Base-by-base conservation (phyloP, 2,113 vertebrate species). In the Myiozetetes cayanensis region DNA sequence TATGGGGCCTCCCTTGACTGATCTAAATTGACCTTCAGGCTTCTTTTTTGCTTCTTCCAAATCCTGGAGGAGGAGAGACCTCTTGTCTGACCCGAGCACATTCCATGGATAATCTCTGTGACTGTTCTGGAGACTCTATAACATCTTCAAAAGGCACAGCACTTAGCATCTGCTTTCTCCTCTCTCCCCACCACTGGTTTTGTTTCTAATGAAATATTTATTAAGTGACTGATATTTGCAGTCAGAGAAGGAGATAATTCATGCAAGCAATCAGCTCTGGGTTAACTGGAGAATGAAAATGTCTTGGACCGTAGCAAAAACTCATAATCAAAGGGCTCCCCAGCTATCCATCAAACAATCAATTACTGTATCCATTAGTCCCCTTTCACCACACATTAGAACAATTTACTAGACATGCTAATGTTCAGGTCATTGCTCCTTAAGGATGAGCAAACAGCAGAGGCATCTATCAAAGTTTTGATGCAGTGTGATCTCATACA, bases 301-400 rank as follows among this genome's bases (percentile, higher is more conserved):
- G 85, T 79, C 73, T 65, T 43, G 33, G 71, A 92, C 88, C 77
- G 4, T 95, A 87, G 94, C 96, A 96, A 95, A 97, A 96, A 88
- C 95, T 97, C 88, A 91, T 94, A 80, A 82, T 88, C 84, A 89
- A 73, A 95, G 84, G 85, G 86, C 93, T 96, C 86, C 90, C 81
- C 72, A 78, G 80, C 89, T 66, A 71, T 93, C 85, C 61, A 90
- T 92, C 82, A 95, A 52, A 61, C 77, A 89, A 95, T 92, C 92
- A 97, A 95, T 96, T 96, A 96, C 81, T 77, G 77, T 68, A 82
- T 92, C 91, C 97, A 96, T 97, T 97, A 95, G 93, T 93, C 81
- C 75, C 87, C 95, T 97, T 94, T 97, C 94, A 93, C 71, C 87
- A 93, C 95, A 95, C 93, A 96, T 97, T 97, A 97, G 85, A 85